Conservation (phyloP, 2,113 vertebrate species). For the Oxyura jamaicensis region DNA sequence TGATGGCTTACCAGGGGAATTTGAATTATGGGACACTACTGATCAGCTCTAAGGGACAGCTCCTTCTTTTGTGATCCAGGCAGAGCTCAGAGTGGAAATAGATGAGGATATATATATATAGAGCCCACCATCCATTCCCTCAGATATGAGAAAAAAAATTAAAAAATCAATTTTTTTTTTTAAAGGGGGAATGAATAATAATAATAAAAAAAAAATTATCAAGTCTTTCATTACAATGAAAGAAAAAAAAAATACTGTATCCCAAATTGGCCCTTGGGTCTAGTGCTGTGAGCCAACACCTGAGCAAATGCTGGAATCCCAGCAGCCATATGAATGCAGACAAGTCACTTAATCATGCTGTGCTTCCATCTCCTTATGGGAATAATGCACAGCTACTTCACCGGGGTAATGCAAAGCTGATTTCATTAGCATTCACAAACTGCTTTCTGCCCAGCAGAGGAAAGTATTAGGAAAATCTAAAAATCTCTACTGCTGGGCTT, state of each 20-base stretch:
- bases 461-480: conserved; percentile 30
- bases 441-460: conserved; percentile 36
- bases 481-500: background rate
- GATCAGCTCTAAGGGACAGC: background rate
- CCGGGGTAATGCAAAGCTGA: background rate
- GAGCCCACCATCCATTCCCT: background rate
- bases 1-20: background rate
- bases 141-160: background rate
- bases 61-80: background rate
- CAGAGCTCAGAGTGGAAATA: background rate
- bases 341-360: conserved; percentile 11
- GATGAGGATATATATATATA: fast-evolving
- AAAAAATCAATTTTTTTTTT: no score
- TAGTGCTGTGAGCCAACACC: background rate
- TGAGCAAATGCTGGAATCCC: conserved; percentile 3
- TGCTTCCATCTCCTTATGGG: conserved; percentile 3
- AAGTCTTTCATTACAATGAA: no score
- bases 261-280: background rate
- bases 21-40: background rate
- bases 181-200: background rate
- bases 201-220: no score
- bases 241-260: background rate
- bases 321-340: background rate
- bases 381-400: conserved; percentile 26
- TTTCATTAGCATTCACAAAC: conserved; percentile 53